Conservation (phyloP, 2,113 vertebrate species). For the Nannospalax galili region DNA sequence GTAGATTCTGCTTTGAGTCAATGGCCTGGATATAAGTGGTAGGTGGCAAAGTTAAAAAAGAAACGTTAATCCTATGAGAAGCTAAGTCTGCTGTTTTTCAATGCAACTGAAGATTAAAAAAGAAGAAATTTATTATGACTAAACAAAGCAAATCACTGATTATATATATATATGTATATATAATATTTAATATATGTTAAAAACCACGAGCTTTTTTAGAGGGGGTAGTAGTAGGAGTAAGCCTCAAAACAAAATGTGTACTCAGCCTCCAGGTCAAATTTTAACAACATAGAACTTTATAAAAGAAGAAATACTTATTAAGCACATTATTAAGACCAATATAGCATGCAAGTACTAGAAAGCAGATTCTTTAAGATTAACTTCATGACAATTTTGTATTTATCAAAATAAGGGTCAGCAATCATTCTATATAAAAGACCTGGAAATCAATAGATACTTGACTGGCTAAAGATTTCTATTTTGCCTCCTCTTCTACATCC, state of each 20-base stretch:
- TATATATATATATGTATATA: neutral
- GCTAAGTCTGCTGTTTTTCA: conserved; percentile 68
- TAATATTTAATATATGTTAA: neutral
- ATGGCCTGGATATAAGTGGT: conserved; percentile 44
- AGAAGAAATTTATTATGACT: neutral
- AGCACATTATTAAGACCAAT: neutral
- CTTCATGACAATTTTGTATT: conserved; percentile 11
- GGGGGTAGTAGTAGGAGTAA: neutral
- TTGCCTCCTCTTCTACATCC: neutral
- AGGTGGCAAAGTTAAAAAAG: conserved; percentile 80
- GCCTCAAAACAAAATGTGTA: neutral
- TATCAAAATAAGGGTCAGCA: neutral
- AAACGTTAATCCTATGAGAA: conserved; percentile 74
- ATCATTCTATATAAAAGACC: neutral
- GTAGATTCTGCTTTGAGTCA: conserved; percentile 60
- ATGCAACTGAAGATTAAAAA: conserved; percentile 56
- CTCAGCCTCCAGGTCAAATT: conserved; percentile 6
- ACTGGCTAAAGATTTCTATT: neutral
- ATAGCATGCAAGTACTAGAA: conserved; percentile 40
- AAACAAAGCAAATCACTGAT: neutral
- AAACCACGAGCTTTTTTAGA: neutral
- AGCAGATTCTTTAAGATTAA: conserved; percentile 16
- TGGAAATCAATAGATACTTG: neutral
- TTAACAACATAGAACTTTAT: neutral
- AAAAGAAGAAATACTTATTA: conserved; percentile 23